Evolutionary conservation across 2,113 vertebrate genomes (phyloP).

Genomic region (Pollimyrus isidori): DNA sequence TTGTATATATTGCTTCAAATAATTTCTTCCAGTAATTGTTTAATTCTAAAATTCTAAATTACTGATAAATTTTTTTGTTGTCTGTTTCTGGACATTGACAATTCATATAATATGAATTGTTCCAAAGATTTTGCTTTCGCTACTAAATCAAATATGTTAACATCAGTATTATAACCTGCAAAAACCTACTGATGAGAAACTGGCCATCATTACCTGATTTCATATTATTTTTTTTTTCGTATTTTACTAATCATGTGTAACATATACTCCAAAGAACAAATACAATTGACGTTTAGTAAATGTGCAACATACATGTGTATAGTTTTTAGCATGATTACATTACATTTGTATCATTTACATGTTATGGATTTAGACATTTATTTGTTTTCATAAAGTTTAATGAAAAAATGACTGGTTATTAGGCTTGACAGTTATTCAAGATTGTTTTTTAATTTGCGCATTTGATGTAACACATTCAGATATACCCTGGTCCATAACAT

Average conservation of each 20-base stretch:
- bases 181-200: not conserved
- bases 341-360: not conserved
- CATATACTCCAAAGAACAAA: not conserved
- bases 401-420: conserved; percentile 1
- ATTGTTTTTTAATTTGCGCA: not conserved
- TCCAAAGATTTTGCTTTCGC: not conserved
- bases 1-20: not conserved
- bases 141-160: not conserved
- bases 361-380: not conserved
- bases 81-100: not conserved
- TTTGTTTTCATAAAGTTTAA: not conserved
- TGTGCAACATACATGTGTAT: not conserved
- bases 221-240: not conserved
- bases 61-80: not conserved
- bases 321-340: not conserved
- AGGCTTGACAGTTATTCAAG: not conserved
- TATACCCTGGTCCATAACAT: not conserved
- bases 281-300: not conserved
- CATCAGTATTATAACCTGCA: not conserved
- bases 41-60: not conserved
- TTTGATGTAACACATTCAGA: not conserved
- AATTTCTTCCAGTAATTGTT: not conserved
- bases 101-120: not conserved
- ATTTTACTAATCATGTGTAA: not conserved
- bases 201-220: not conserved